A percentile compares a stretch with the other conserved stretches of the same genome.
Conservation (phyloP, 1,140 invertebrate genomes). For the Cyrtorhinus lividipennis region DNA sequence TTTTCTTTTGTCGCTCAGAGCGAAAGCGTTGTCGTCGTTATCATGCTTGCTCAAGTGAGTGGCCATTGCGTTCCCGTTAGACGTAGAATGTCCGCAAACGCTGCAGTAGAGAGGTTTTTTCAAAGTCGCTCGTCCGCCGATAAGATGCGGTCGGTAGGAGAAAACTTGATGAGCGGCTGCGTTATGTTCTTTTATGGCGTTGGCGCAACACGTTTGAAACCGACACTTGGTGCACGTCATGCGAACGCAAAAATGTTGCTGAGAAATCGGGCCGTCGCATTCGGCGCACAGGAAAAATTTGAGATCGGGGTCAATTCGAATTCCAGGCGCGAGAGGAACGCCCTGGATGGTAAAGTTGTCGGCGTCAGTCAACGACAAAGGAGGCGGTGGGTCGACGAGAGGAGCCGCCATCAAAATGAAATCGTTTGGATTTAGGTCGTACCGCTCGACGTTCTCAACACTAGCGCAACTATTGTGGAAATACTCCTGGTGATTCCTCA, state of each 20-base stretch:
- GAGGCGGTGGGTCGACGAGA: not conserved
- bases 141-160: not conserved
- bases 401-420: slow-evolving; percentile 5
- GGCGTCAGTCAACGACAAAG: not conserved
- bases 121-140: not conserved
- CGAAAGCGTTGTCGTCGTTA: no score
- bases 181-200: not conserved
- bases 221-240: slow-evolving; percentile 1
- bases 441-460: not conserved
- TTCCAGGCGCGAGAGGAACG: not conserved
- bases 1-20: not conserved
- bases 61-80: not conserved
- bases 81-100: not conserved
- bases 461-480: slow-evolving; percentile 1
- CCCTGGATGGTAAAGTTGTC: not conserved
- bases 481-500: not conserved
- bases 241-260: not conserved
- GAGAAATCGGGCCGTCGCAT: slow-evolving; percentile 1
- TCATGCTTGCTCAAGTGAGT: not conserved
- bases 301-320: not conserved
- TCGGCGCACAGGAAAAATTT: slow-evolving; percentile 2
- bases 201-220: not conserved
- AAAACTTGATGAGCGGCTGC: not conserved
- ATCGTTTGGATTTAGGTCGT: not conserved
- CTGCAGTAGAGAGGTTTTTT: not conserved